Evolutionary conservation across 2,113 vertebrate genomes (phyloP).

Genomic region (Lutjanus erythropterus): DNA sequence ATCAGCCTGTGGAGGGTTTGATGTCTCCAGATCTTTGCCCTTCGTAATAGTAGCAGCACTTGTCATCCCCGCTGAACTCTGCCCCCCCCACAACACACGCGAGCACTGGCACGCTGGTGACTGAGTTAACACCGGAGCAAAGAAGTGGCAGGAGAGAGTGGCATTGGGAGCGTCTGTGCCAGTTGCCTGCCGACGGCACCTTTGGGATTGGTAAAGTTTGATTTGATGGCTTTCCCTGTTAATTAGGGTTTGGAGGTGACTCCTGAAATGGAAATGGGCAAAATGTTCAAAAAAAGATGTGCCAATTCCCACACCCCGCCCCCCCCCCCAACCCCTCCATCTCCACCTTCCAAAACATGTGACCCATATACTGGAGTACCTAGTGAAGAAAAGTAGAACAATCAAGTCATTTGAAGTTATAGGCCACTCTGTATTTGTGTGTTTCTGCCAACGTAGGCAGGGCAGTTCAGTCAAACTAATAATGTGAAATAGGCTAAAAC

Average conservation of each 20-base stretch:
- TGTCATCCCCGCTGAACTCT: constrained; percentile 69
- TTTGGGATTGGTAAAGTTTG: constrained; percentile 81
- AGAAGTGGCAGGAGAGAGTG: constrained; percentile 67
- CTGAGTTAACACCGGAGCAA: constrained; percentile 52
- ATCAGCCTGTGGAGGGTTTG: constrained; percentile 62
- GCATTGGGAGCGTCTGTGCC: constrained; percentile 71
- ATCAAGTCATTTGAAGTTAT: constrained; percentile 82
- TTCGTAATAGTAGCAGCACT: constrained; percentile 51
- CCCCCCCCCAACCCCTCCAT: constrained; percentile 73
- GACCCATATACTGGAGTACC: constrained; percentile 79
- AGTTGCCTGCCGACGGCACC: constrained; percentile 75
- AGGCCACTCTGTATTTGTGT: constrained; percentile 65
- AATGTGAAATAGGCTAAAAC: constrained; percentile 65
- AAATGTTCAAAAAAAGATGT: constrained; percentile 79
- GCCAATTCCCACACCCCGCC: constrained; percentile 78
- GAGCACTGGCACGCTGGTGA: constrained; percentile 34
- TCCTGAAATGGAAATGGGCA: constrained; percentile 81
- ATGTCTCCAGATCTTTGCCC: constrained; percentile 70
- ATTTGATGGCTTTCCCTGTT: constrained; percentile 83
- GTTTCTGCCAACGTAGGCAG: constrained; percentile 74
- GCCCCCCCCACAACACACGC: constrained; percentile 38
- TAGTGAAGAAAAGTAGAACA: constrained; percentile 80
- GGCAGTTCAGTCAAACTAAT: constrained; percentile 67
- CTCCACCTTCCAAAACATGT: constrained; percentile 82
- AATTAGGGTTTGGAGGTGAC: constrained; percentile 85